Percentiles rank a stretch among this genome's conserved stretches.
These are phyloP conservation scores for Sebastes glaucus DNA, from an alignment of 2,797 vertebrate genomes.

Conservation along the genomic window DNA sequence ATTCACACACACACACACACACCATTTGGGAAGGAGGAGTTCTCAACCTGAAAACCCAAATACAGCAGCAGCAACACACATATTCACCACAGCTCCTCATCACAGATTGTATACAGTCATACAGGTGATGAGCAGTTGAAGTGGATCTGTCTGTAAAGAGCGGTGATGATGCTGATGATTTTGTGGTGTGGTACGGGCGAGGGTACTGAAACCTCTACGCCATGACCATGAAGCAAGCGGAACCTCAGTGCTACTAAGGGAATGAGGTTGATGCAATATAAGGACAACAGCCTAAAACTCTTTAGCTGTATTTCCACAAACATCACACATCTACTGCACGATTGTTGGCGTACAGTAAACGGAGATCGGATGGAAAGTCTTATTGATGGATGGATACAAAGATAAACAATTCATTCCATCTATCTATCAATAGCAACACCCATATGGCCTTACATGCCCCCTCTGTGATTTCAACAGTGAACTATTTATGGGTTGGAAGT, in stretches of 20 bases:
- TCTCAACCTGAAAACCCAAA: conserved; percentile 36
- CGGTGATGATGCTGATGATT: conserved; percentile 4
- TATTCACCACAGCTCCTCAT: neutral
- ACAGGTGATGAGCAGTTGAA: conserved; percentile 13
- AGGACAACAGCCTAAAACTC: neutral
- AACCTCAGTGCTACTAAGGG: neutral
- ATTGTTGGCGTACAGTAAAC: neutral
- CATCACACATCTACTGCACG: neutral
- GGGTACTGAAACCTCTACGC: neutral
- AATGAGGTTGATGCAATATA: neutral
- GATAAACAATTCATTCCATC: neutral
- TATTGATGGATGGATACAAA: neutral
- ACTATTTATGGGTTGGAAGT: neutral
- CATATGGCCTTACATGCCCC: neutral
- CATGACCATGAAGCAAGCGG: neutral
- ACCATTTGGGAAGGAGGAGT: conserved; percentile 27
- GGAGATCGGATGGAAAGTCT: neutral
- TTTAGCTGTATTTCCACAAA: neutral
- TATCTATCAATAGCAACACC: neutral
- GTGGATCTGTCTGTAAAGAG: neutral
- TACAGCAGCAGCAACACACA: conserved; percentile 17
- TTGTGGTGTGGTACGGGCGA: neutral
- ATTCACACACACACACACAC: neutral
- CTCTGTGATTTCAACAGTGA: neutral
- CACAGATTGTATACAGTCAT: neutral